Evolutionary conservation across 1,140 invertebrate species (phyloP), one percentile per base, ranked within the genome.

Genomic region (Colletes latitarsis): DNA sequence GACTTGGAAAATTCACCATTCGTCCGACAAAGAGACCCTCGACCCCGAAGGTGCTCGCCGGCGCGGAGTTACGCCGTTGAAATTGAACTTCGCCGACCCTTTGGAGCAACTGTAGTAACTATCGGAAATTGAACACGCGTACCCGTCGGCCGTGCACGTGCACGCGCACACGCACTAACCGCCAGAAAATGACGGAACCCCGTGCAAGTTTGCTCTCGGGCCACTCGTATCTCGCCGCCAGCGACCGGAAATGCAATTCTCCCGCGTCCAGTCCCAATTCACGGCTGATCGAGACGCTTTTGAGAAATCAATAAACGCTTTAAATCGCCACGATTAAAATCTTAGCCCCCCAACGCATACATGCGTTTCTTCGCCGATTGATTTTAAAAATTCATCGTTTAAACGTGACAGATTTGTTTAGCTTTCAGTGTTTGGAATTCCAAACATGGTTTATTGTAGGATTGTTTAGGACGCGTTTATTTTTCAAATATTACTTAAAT

Each of bases 41-140:
- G 74, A 72, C n/a, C 46, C 46, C 67, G 82, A 82, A 89, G 83
- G 83, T 81, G 69, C 63, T 81, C 69, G 74, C 63, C 77, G 72
- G 81, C 77, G 69, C 62, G 71, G 88, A 89, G 89, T 89, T 90
- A 84, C 82, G 80, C 78, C 82, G 82, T 87, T 89, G 84, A 90
- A 91, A 90, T 90, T 90, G 89, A 91, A 90, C 89, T 91, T 91
- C 39, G 82, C 81, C 87, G 86, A 90, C 82, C 88, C 88, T 89
- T 90, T 90, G 87, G 84, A 80, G 83, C 83, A 86, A 73, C 82
- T 80, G 85, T 87, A 79, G 88, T 87, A 91, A 90, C 89, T 89
- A 89, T 90, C 88, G 88, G 90, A 91, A 91, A 91, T 91, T 90
- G 89, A 89, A 88, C 83, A 83, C 87, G 86, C 85, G 82, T 88